phyloP scores from a whole-genome alignment of 2,888 invertebrate genomes.

The Tryphoninae sp. region DNA sequence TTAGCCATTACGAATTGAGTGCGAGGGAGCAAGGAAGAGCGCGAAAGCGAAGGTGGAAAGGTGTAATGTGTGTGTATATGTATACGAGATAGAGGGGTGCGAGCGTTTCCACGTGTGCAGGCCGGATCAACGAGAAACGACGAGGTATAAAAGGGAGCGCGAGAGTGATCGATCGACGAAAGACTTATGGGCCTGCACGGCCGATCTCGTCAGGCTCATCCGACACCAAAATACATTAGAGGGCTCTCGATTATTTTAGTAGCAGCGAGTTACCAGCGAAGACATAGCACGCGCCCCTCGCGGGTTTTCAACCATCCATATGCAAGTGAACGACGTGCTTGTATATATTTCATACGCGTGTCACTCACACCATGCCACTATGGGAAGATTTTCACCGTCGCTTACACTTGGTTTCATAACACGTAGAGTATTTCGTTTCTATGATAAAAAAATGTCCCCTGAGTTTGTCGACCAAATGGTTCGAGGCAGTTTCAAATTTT shows the following conservation, averaged over 20 bases:
- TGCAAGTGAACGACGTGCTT: not conserved
- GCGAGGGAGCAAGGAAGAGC: slow-evolving; percentile 47
- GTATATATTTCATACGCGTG: slow-evolving; percentile 45
- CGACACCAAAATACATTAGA: slow-evolving; percentile 46
- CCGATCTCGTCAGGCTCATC: slow-evolving; percentile 51
- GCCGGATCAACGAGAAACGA: slow-evolving; percentile 49
- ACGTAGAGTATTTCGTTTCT: not conserved
- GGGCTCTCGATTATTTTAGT: slow-evolving; percentile 7
- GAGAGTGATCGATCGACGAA: slow-evolving; percentile 71
- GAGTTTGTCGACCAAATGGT: not conserved
- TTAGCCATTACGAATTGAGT: slow-evolving; percentile 70
- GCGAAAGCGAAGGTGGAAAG: slow-evolving; percentile 38
- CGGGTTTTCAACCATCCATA: not conserved
- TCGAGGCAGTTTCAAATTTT: no score
- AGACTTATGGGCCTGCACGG: slow-evolving; percentile 70
- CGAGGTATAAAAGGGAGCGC: slow-evolving; percentile 54
- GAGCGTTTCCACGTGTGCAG: slow-evolving; percentile 44
- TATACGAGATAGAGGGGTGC: slow-evolving; percentile 7
- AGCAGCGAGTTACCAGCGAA: not conserved
- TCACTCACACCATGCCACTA: slow-evolving; percentile 5
- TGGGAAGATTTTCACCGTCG: not conserved
- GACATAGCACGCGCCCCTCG: not conserved
- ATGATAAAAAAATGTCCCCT: not conserved
- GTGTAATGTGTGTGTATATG: not conserved
- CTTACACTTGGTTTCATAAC: not conserved